Evolutionary conservation across 2,888 invertebrate genomes (phyloP).

Genomic region (Cephus spinipes): DNA sequence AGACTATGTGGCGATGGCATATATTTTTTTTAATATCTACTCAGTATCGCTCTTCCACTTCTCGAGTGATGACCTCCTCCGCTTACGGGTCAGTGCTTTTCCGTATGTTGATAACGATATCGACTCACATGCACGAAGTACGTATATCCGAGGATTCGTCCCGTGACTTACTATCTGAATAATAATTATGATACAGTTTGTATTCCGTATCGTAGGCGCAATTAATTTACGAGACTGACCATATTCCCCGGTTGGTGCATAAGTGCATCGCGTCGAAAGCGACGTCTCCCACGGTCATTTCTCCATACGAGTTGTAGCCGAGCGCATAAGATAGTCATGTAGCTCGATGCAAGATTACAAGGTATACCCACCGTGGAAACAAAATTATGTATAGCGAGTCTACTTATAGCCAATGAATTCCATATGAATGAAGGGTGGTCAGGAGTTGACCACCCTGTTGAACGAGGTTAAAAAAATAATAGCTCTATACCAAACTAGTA

Average conservation of each 20-base stretch:
- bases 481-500: not conserved
- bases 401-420: not conserved
- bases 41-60: not conserved
- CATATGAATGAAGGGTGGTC: not conserved
- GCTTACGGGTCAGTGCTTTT: not conserved
- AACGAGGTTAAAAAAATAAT: not conserved
- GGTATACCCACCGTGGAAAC: conserved; percentile 13
- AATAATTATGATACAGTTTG: not conserved
- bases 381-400: not conserved
- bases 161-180: not conserved
- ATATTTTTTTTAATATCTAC: not conserved
- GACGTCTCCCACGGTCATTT: not conserved
- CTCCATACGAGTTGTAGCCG: not conserved
- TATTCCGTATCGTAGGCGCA: not conserved
- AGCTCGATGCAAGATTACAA: conserved; percentile 42
- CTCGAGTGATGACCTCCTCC: not conserved
- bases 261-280: not conserved
- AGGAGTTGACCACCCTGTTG: not conserved
- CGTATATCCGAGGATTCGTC: not conserved
- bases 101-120: not conserved
- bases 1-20: not conserved
- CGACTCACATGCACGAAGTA: not conserved
- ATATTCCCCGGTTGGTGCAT: not conserved
- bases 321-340: conserved; percentile 22
- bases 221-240: not conserved